Percentiles rank a stretch among this genome's conserved stretches.
phyloP scores from a whole-genome alignment of 2,797 vertebrate genomes.

The Nasua narica region DNA sequence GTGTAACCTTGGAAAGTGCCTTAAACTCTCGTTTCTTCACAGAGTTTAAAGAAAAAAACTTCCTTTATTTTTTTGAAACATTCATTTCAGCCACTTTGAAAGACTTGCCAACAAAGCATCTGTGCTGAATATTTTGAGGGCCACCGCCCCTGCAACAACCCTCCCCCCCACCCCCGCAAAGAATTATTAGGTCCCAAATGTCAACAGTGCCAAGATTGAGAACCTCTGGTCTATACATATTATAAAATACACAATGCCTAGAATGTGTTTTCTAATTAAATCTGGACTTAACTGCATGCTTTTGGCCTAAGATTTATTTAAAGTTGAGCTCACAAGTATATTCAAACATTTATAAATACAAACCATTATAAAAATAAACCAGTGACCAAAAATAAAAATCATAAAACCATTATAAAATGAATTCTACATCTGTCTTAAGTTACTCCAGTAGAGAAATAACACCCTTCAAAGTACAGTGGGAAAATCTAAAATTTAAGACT shows the following conservation, averaged over 20 bases:
- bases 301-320: not conserved
- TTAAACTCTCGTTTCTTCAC: not conserved
- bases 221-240: not conserved
- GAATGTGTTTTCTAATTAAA: not conserved
- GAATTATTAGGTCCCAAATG: not conserved
- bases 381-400: not conserved
- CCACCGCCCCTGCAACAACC: not conserved
- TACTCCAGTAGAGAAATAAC: not conserved
- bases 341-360: not conserved
- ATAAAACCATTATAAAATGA: not conserved
- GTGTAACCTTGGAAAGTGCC: not conserved
- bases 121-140: not conserved
- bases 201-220: not conserved
- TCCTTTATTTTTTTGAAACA: not conserved
- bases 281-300: not conserved
- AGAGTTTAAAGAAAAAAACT: not conserved
- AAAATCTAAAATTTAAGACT: not conserved
- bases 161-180: not conserved
- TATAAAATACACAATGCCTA: not conserved
- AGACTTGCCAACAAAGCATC: not conserved
- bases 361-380: not conserved
- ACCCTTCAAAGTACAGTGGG: not conserved
- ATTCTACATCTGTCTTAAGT: not conserved
- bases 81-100: not conserved
- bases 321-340: not conserved